Percentiles rank a stretch among this genome's conserved stretches.
Evolutionary conservation across 1,140 invertebrate species (phyloP).

Genomic region (Dysdera silvatica): DNA sequence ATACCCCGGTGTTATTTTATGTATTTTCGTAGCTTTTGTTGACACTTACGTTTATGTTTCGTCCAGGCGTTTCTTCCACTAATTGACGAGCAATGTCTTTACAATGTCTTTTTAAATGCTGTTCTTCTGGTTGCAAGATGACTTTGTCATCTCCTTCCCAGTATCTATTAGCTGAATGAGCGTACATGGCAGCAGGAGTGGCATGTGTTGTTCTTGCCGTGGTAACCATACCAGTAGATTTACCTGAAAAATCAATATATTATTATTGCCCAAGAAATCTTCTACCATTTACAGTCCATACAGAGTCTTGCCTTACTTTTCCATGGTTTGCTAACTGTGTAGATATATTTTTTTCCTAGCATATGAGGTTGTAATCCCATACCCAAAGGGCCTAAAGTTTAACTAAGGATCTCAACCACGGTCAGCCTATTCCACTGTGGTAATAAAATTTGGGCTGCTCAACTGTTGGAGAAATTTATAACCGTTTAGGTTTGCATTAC

Average conservation of each 20-base stretch:
- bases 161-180: slow-evolving; percentile 60
- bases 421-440: no score
- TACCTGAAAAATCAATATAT: slow-evolving; percentile 35
- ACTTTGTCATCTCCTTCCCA: slow-evolving; percentile 65
- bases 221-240: slow-evolving; percentile 68
- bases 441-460: no score
- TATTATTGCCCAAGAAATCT: no score
- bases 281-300: no score
- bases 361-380: no score
- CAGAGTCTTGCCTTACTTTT: no score
- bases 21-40: slow-evolving; percentile 40
- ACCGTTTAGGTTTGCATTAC: no score
- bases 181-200: slow-evolving; percentile 77
- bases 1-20: neutral
- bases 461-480: no score
- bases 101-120: slow-evolving; percentile 40
- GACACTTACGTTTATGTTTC: slow-evolving; percentile 56
- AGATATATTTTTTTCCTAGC: no score
- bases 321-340: no score
- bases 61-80: slow-evolving; percentile 61
- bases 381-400: no score
- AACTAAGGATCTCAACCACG: no score
- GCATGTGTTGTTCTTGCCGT: slow-evolving; percentile 86
- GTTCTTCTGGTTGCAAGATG: slow-evolving; percentile 35
- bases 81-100: slow-evolving; percentile 66